Conservation (phyloP, 2,113 vertebrate species). For the Bucco capensis region DNA sequence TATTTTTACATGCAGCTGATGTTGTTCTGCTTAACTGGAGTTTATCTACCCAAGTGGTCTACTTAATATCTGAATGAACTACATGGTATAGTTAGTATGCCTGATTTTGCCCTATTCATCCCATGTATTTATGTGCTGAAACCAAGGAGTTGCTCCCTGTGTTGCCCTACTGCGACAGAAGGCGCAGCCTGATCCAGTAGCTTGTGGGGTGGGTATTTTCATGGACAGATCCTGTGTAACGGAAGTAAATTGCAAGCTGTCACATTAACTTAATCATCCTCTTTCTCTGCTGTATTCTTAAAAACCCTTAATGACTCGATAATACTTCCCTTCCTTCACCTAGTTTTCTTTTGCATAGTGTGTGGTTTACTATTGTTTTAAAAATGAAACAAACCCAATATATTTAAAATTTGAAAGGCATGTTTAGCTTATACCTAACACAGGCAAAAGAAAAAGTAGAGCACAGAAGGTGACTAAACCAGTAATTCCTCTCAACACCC, state of each 20-base stretch:
- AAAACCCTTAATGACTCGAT: not conserved
- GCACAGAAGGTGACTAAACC: not conserved
- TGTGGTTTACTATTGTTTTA: not conserved
- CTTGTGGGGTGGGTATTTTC: not conserved
- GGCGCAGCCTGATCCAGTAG: not conserved
- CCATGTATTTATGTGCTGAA: not conserved
- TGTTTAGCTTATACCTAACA: not conserved
- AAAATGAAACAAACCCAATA: not conserved
- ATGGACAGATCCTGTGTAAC: not conserved
- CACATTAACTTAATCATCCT: not conserved
- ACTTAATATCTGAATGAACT: slow-evolving; percentile 7
- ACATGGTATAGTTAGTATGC: not conserved
- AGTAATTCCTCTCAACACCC: not conserved
- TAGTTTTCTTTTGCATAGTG: not conserved
- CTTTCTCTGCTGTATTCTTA: not conserved
- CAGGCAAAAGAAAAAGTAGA: not conserved
- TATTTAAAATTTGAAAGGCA: not conserved
- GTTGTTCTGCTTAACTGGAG: not conserved
- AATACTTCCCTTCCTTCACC: not conserved
- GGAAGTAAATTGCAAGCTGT: not conserved
- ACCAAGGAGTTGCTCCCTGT: not conserved
- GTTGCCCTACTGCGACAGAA: not conserved
- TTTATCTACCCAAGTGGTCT: not conserved
- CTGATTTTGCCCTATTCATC: not conserved
- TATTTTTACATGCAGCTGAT: not conserved